phyloP scores from a whole-genome alignment of 2,888 invertebrate species.

The Phengaris arion region DNA sequence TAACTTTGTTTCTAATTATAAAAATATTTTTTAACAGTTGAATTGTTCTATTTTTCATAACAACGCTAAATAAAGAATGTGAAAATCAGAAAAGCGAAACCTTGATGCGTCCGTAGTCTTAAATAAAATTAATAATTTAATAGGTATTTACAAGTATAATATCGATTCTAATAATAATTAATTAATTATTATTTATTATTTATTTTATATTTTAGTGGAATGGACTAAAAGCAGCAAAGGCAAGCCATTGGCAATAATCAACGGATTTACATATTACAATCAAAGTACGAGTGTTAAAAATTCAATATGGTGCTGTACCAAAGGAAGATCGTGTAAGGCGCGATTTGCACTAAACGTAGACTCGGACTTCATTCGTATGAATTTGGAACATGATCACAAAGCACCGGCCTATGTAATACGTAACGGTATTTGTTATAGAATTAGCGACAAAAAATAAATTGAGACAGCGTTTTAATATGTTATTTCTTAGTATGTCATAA shows the following conservation, averaged over 20 bases:
- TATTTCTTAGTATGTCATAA: too few species aligned
- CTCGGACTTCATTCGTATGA: neutral
- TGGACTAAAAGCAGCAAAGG: constrained; percentile 43
- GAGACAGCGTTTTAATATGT: too few species aligned
- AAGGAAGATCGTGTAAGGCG: constrained; percentile 42
- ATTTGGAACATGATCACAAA: constrained; percentile 23
- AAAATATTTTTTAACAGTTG: too few species aligned
- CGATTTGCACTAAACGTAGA: constrained; percentile 33
- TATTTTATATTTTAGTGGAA: constrained; percentile 37
- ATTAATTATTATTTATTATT: neutral
- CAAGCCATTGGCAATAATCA: constrained; percentile 44
- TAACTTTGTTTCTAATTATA: too few species aligned
- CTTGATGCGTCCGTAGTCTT: too few species aligned
- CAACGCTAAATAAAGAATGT: too few species aligned
- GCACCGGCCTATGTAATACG: neutral
- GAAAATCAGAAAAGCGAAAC: too few species aligned
- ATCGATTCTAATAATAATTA: too few species aligned
- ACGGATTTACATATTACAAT: constrained; percentile 48
- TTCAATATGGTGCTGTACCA: constrained; percentile 42
- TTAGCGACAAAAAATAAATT: too few species aligned
- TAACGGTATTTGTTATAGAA: constrained; percentile 2
- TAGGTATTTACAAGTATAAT: too few species aligned
- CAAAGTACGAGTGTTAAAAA: constrained; percentile 32
- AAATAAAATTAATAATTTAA: too few species aligned
- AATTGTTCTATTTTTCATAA: too few species aligned